phyloP scores from a whole-genome alignment of 2,888 invertebrate species.

The Octonoba sinensis region DNA sequence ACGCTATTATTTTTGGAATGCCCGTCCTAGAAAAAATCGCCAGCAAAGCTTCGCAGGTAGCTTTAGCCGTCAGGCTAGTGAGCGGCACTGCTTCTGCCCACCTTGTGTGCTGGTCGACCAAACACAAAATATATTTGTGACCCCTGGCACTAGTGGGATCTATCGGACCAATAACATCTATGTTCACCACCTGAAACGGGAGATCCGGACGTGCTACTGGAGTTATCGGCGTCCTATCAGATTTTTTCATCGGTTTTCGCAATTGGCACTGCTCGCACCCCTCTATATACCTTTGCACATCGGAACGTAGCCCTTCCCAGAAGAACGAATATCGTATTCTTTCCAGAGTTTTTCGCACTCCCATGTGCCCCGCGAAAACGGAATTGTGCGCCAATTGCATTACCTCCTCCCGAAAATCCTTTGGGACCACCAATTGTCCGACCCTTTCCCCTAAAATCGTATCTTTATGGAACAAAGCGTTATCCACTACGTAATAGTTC shows the following conservation, averaged over 20 bases:
- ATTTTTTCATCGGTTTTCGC: not conserved
- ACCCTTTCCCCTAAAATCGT: too few relatives aligned
- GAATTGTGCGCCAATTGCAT: constrained; percentile 1
- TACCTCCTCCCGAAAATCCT: not conserved
- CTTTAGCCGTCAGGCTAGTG: not conserved
- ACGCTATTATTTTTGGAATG: not conserved
- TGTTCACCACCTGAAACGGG: constrained; percentile 14
- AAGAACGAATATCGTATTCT: constrained; percentile 13
- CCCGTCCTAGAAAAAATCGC: constrained; percentile 5
- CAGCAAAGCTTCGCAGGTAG: constrained; percentile 12
- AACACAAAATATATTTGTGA: constrained; percentile 13
- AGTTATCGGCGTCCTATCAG: not conserved
- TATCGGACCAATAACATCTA: constrained; percentile 17
- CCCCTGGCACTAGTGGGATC: not conserved
- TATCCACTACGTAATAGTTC: too few relatives aligned
- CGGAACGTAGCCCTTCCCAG: not conserved
- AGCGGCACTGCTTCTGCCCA: constrained; percentile 13
- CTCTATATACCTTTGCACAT: constrained; percentile 3
- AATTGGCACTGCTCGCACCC: constrained; percentile 5
- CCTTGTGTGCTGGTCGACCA: constrained; percentile 12
- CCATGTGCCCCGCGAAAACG: not conserved
- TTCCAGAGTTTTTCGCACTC: not conserved
- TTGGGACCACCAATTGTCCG: constrained; percentile 5
- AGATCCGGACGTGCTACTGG: constrained; percentile 7
- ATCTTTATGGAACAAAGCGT: too few relatives aligned